Evolutionary conservation across 1,140 invertebrate genomes (phyloP), one percentile per base, ranked within the genome.

Genomic region (Drosophila ficusphila): DNA sequence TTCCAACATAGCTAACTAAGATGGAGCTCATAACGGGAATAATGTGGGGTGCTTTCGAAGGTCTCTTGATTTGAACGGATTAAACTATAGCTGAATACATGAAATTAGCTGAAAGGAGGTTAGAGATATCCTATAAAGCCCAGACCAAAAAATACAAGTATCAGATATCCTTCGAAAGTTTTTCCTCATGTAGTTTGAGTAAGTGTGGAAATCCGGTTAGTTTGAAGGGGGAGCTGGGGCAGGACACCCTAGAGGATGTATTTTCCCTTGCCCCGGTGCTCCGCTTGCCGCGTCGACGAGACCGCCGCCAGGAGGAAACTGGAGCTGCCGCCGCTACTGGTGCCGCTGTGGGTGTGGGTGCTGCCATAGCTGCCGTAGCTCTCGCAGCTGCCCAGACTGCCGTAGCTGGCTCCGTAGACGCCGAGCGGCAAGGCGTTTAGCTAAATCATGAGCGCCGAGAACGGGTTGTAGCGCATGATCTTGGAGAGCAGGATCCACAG

Each of bases 401-500:
- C 57, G 39, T 83, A 81, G 69, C 70, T 78, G 44, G 47, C 74
- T 19, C 74, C 78, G 60, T 78, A 88, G 49, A 68, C 83, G 78
- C 78, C 78, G 78, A 89, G 77, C 83, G 83, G 83, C 83, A 83
- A 41, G 65, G 83, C 83, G 78, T 88, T 89, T 89, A 81, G 85
- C 85, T 94, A 95, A 92, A 95, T 93, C 73, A 95, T 93, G 93
- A 95, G 94, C 41, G 94, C 93, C 1, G 94, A 94, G 81, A 96
- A 94, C 4, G 96, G 96, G 91, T 96, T 97, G 91, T 97, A 97
- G 75, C 97, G 93, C 96, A 97, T 97, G 64, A 97, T 96, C 92
- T 97, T 97, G 11, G 96, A 96, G 11, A 97, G 93, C 31, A 97
- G 92, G 39, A 97, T 96, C 97, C 97, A 98, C 2, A 97, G 92